These are phyloP conservation scores for Pentalonia nigronervosa DNA, from an alignment of 1,140 invertebrate species.

Conservation along the genomic window DNA sequence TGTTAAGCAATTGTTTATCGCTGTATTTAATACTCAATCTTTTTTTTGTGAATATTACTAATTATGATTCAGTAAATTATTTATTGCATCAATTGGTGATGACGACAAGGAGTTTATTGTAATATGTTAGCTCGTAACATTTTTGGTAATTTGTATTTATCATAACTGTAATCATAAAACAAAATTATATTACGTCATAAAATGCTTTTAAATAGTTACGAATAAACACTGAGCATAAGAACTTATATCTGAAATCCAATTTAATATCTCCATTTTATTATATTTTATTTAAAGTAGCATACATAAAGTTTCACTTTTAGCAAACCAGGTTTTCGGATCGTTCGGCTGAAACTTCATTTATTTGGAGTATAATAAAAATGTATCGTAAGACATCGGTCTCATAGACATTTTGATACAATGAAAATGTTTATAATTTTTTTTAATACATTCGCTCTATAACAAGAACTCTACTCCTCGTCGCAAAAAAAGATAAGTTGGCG, in stretches of 20 bases:
- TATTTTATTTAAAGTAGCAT: background rate
- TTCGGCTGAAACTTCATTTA: background rate
- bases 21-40: no score
- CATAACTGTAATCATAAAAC: background rate
- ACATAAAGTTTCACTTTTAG: background rate
- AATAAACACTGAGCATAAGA: background rate
- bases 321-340: background rate
- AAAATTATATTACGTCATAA: background rate
- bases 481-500: background rate
- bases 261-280: background rate
- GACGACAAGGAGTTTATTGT: no score
- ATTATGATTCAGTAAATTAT: no score
- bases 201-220: no score
- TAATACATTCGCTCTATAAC: background rate
- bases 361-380: background rate
- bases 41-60: no score
- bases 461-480: background rate
- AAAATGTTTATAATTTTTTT: background rate
- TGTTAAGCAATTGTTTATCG: no score
- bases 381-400: background rate
- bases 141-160: background rate
- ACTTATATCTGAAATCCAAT: background rate
- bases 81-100: no score
- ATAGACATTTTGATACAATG: background rate
- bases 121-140: no score